These are phyloP conservation scores for Xenopus borealis DNA, from an alignment of 2,113 vertebrate species.

Conservation along the genomic window DNA sequence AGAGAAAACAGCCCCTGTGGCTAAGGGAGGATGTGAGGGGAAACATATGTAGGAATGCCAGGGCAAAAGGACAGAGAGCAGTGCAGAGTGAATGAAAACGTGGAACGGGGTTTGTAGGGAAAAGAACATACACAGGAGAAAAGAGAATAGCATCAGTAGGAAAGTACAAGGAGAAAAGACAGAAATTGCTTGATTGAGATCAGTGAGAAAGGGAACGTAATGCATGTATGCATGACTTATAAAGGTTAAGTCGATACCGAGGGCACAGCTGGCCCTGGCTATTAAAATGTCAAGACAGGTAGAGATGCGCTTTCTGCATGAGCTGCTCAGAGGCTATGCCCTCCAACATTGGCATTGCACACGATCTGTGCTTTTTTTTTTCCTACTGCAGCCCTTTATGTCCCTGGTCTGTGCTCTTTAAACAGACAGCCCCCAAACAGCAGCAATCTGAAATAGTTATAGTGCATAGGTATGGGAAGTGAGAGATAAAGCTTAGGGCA, in stretches of 20 bases:
- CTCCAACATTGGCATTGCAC: constrained; percentile 12
- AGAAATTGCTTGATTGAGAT: no score
- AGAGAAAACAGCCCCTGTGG: neutral
- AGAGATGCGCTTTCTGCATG: constrained; percentile 32
- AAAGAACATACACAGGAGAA: neutral
- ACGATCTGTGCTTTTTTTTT: constrained; percentile 1
- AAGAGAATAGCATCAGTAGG: neutral
- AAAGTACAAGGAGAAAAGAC: neutral
- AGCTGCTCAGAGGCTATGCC: constrained; percentile 21
- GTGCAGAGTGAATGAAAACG: neutral
- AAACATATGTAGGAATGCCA: neutral
- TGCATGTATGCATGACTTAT: neutral
- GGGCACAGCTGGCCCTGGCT: constrained; percentile 17
- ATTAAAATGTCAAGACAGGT: constrained; percentile 35
- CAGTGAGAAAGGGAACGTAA: neutral
- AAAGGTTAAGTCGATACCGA: constrained; percentile 27
- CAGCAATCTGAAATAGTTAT: neutral
- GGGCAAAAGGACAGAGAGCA: neutral
- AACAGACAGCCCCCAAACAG: neutral
- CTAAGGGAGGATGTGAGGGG: neutral
- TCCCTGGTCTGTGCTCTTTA: neutral
- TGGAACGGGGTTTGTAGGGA: neutral
- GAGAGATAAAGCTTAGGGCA: no score
- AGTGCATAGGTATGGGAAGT: no score
- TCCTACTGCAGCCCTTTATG: constrained; percentile 1